phyloP scores from a whole-genome alignment of 2,888 invertebrate genomes.

The Patella depressa region DNA sequence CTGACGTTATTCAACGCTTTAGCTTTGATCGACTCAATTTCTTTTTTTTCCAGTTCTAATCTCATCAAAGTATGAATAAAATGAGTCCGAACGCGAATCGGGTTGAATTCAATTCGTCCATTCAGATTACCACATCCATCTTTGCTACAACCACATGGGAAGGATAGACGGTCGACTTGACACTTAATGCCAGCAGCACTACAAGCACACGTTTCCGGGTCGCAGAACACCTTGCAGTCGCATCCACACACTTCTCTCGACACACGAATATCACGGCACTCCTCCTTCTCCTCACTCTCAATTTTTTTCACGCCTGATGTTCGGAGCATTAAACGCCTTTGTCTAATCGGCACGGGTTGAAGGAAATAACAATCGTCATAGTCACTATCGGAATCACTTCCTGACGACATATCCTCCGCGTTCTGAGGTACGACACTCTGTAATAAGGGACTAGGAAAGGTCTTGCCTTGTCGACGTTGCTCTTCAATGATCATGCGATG shows the following conservation, averaged over 20 bases:
- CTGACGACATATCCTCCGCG: slow-evolving; percentile 46
- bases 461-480: slow-evolving; percentile 76
- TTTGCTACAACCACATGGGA: slow-evolving; percentile 95
- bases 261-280: slow-evolving; percentile 90
- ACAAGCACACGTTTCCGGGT: slow-evolving; percentile 95
- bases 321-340: slow-evolving; percentile 87
- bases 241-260: slow-evolving; percentile 81
- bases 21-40: slow-evolving; percentile 35
- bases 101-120: slow-evolving; percentile 96
- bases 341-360: slow-evolving; percentile 91
- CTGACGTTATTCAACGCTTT: slow-evolving; percentile 7
- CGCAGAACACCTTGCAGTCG: slow-evolving; percentile 78
- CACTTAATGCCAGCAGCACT: slow-evolving; percentile 96
- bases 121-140: slow-evolving; percentile 93
- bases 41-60: slow-evolving; percentile 65
- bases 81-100: slow-evolving; percentile 93
- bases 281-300: slow-evolving; percentile 92
- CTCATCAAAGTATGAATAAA: slow-evolving; percentile 97
- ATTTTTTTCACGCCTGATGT: slow-evolving; percentile 95
- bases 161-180: slow-evolving; percentile 95
- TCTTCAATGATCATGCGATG: slow-evolving; percentile 85
- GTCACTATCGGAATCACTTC: slow-evolving; percentile 59
- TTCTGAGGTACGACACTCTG: slow-evolving; percentile 44
- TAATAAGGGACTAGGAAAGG: slow-evolving; percentile 53
- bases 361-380: slow-evolving; percentile 69